Percentiles rank a stretch among this genome's conserved stretches.
phyloP scores from a whole-genome alignment of 2,113 vertebrate species.

The Oryzias celebensis region DNA sequence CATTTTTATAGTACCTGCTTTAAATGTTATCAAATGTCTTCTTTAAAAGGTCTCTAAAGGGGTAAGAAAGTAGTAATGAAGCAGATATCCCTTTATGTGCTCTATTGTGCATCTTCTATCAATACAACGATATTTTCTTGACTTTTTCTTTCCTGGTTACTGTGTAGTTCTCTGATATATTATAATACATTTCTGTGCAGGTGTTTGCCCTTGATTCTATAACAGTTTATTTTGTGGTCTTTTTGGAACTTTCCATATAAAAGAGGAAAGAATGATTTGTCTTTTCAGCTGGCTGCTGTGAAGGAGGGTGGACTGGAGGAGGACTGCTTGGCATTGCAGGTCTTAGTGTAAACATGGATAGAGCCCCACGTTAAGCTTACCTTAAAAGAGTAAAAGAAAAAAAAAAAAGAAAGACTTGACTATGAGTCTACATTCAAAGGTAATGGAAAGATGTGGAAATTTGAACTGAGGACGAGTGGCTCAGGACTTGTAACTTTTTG shows the following conservation, averaged over 20 bases:
- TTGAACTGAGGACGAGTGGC: too few relatives aligned
- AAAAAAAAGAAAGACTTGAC: constrained; percentile 28
- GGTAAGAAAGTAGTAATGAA: constrained; percentile 10
- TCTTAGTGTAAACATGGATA: constrained; percentile 45
- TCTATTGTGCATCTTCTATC: constrained; percentile 18
- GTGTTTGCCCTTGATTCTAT: constrained; percentile 24
- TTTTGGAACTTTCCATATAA: constrained; percentile 56
- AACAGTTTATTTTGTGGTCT: constrained; percentile 48
- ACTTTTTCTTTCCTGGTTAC: constrained; percentile 32
- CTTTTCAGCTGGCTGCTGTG: constrained; percentile 26
- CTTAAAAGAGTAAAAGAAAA: constrained; percentile 22
- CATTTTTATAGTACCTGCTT: not conserved
- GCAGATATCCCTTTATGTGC: constrained; percentile 12
- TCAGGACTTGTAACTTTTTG: too few relatives aligned
- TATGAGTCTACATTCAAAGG: constrained; percentile 25
- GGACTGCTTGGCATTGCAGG: constrained; percentile 27
- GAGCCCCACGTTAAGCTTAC: constrained; percentile 21
- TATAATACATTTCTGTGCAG: constrained; percentile 23
- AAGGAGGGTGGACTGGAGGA: constrained; percentile 11
- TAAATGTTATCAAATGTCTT: not conserved
- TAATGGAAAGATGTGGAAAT: constrained; percentile 13
- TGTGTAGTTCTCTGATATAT: constrained; percentile 16
- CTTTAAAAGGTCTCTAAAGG: constrained; percentile 7
- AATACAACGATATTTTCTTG: constrained; percentile 25
- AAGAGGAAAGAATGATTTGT: constrained; percentile 32